These are phyloP conservation scores for Epinephelus malabaricus DNA, from an alignment of 2,797 vertebrate species.

Conservation along the genomic window DNA sequence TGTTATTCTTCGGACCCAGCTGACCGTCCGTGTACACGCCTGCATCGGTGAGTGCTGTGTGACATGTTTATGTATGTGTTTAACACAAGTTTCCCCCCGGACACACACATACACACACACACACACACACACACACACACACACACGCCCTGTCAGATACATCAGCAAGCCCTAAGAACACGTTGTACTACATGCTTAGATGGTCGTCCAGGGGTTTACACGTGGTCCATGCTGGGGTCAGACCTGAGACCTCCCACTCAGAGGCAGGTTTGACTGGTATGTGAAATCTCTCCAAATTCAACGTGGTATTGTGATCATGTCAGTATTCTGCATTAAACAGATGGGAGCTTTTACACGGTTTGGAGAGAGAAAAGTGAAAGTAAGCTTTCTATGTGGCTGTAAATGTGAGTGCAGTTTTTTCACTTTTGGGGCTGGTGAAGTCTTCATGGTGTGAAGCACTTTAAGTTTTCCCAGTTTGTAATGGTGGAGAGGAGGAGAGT, in stretches of 20 bases:
- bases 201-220: conserved; percentile 42
- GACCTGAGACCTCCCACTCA: conserved; percentile 42
- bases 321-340: not conserved
- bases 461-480: conserved; percentile 32
- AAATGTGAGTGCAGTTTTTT: conserved; percentile 9
- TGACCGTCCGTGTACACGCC: conserved; percentile 94
- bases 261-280: conserved; percentile 26
- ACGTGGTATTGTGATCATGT: conserved; percentile 8
- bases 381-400: not conserved
- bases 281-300: conserved; percentile 21
- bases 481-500: conserved; percentile 1
- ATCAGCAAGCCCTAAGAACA: conserved; percentile 24
- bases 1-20: conserved; percentile 93
- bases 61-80: conserved; percentile 52
- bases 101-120: not conserved
- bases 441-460: conserved; percentile 35
- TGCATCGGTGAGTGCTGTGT: conserved; percentile 93
- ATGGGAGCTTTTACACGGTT: not conserved
- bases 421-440: conserved; percentile 23
- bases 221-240: conserved; percentile 28
- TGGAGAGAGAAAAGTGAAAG: not conserved
- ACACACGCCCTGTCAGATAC: conserved; percentile 17
- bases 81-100: conserved; percentile 19
- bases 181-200: conserved; percentile 25
- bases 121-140: conserved; percentile 11